Conservation (phyloP, 2,888 invertebrate genomes). For the Agrochola litura region DNA sequence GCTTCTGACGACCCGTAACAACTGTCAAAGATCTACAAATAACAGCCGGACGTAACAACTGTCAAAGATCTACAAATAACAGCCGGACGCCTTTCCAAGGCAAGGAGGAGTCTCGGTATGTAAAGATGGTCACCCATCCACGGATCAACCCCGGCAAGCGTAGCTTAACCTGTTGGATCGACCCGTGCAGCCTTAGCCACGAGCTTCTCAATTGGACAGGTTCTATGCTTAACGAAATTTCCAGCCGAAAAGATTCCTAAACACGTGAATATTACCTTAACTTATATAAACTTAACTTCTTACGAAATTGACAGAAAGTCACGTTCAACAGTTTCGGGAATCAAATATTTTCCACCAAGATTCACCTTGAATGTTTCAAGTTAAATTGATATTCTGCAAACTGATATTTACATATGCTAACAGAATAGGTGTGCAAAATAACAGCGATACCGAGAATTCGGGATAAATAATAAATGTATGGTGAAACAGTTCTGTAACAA, state of each 20-base stretch:
- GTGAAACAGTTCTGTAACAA: conserved; percentile 9
- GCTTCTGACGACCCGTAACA: too few relatives aligned
- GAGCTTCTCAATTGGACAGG: too few relatives aligned
- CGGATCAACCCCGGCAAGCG: too few relatives aligned
- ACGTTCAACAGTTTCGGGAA: conserved; percentile 26
- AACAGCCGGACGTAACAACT: too few relatives aligned
- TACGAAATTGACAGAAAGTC: conserved; percentile 25
- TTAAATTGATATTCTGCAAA: conserved; percentile 51
- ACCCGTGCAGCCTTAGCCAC: too few relatives aligned
- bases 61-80: too few relatives aligned
- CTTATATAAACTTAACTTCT: conserved; percentile 1
- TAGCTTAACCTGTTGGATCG: too few relatives aligned
- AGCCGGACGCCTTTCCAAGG: too few relatives aligned
- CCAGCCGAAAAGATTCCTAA: background rate
- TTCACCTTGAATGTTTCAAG: conserved; percentile 31
- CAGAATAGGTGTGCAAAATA: conserved; percentile 6
- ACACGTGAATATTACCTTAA: background rate
- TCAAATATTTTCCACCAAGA: conserved; percentile 32
- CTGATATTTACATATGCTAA: conserved; percentile 40
- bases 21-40: too few relatives aligned
- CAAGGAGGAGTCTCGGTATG: too few relatives aligned
- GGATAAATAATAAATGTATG: conserved; percentile 13
- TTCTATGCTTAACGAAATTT: background rate
- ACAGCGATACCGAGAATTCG: conserved; percentile 15
- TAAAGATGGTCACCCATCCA: too few relatives aligned